Evolutionary conservation across 2,797 vertebrate genomes (phyloP), one percentile per base, ranked within the genome.

Genomic region (Thunnus albacares): DNA sequence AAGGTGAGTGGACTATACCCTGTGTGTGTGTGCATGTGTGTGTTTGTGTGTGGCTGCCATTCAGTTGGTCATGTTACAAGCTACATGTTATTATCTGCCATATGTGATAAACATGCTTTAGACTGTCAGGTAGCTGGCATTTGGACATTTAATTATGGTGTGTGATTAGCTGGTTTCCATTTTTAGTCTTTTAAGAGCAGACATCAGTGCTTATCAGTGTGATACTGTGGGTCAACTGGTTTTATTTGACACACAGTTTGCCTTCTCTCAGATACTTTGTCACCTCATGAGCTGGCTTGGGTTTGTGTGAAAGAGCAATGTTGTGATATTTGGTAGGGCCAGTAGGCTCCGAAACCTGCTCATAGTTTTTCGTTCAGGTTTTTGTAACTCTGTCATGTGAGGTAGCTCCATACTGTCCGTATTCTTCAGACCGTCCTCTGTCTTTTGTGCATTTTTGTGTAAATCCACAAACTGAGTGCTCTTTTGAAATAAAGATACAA

Each of bases 1-100:
- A 17, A 82, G 91, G 91, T 93, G 89, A 93, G 93, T 91, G 76
- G 61, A 81, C 47, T n/a, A 30, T 61, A 14, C 61, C 56, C 58
- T 69, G 35, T 58, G 57, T 61, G 43, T 52, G 28, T 47, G 43
- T 49, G 61, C 71, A 3, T 55, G 24, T 63, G 6, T 73, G 47
- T 62, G 52, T 55, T 18, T 63, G 11, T 55, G 47, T 56, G 62
- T 47, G 22, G 17, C 49, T 57, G 65, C 72, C 62, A 26, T 30
- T 63, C n/a, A 1, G 20, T 47, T 62, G 6, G n/a, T 71, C 7
- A 30, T 51, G 20, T 14, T 15, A 71, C 56, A 72, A 56, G 59
- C 4, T 18, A 13, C 28, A 30, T 30, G 28, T 30, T 30, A 15
- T 71, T 10, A 65, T 4, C 20, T 61, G 53, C 24, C n/a, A 35